Conservation (phyloP, 2,797 vertebrate genomes). For the Gymnopithys bicolor region DNA sequence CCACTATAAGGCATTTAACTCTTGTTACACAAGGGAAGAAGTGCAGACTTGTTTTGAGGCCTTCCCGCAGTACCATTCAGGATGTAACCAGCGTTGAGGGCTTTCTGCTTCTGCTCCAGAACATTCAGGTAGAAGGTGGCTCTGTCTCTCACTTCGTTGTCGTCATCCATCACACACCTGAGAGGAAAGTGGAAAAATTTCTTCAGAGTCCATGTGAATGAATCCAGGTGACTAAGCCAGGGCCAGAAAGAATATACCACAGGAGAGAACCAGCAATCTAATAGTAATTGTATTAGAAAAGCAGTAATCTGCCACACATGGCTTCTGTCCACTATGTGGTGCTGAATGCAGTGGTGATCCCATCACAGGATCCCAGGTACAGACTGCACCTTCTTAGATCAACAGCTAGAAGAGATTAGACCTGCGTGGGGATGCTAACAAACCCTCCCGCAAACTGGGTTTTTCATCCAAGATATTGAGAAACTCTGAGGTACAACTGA, state of each 20-base stretch:
- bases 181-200: not conserved
- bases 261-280: not conserved
- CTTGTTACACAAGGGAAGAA: not conserved
- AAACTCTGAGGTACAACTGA: conserved; percentile 18
- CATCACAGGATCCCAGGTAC: not conserved
- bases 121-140: conserved; percentile 83
- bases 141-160: conserved; percentile 83
- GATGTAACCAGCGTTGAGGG: conserved; percentile 82
- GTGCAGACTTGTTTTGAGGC: not conserved
- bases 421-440: not conserved
- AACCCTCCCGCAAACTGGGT: not conserved
- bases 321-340: not conserved
- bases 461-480: not conserved
- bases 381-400: not conserved
- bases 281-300: not conserved
- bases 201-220: not conserved
- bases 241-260: not conserved
- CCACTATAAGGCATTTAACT: not conserved
- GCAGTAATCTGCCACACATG: not conserved
- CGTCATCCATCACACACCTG: conserved; percentile 86
- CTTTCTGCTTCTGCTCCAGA: conserved; percentile 83
- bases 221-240: not conserved
- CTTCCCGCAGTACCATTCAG: conserved; percentile 76
- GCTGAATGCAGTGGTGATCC: not conserved
- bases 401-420: not conserved